Evolutionary conservation across 2,113 vertebrate species (phyloP), one percentile per base, ranked within the genome.

Genomic region (Indri indri): DNA sequence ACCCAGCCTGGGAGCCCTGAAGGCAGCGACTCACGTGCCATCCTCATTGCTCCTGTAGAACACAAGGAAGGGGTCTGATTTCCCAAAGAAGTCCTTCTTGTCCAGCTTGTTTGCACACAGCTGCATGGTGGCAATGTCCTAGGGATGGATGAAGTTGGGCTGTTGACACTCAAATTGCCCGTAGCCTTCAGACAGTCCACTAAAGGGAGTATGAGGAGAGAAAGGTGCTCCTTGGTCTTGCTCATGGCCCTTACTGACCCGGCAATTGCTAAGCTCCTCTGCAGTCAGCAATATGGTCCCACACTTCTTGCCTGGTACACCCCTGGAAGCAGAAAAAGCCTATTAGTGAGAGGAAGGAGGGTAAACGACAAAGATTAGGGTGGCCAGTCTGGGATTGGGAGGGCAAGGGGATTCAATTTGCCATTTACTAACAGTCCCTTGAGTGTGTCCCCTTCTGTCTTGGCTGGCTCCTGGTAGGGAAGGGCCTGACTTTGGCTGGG

Each of bases 81-180:
- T 99, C 82, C 99, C 99, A 4, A 99, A 99, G 98, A 99, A 99
- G 98, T 99, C 99, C 98, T 99, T 99, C 98, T 99, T 99, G 98
- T 99, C 99, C 98, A 99, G 99, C 98, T 99, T 99, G 98, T 99
- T 99, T 97, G 99, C 99, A 3, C 99, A 99, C 66, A 99, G 97
- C 98, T 99, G 99, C 99, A 99, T 99, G 1, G 99, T 99, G 80
- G 99, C 98, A 3, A 99, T 99, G 97, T 99, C 99, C 99, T 99
- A 97, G 27, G 91, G 96, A 89, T 90, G 71, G 45, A 27, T 57
- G 80, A 85, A 59, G 71, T 76, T n/a, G 13, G n/a, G 59, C 42
- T 50, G 9, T 32, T 95, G 83, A 54, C 32, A 88, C 12, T 59
- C 52, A 7, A 20, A 63, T 77, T 57, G 25, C 52, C 45, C 9